A percentile compares a stretch with the other conserved stretches of the same genome.
Conservation (phyloP, 2,888 invertebrate genomes). For the Sepiola atlantica region DNA sequence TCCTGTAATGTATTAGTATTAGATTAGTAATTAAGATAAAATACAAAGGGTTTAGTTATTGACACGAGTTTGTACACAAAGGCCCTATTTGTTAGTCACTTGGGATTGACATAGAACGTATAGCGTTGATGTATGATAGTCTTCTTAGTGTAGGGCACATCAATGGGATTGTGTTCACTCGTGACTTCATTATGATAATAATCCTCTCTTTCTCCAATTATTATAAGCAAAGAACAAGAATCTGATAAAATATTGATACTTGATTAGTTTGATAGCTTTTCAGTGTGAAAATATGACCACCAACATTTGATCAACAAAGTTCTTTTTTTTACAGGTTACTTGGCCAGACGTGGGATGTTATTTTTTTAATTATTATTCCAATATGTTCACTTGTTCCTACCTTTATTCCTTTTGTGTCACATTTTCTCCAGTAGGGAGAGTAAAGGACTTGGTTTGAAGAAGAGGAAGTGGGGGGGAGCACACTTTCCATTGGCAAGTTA, state of each 20-base stretch:
- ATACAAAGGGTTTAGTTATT: neutral
- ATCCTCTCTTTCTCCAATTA: no score
- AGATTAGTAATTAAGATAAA: neutral
- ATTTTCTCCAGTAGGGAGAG: no score
- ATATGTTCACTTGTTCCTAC: no score
- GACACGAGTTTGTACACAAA: neutral
- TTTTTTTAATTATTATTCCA: no score
- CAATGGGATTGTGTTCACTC: neutral
- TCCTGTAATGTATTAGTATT: neutral
- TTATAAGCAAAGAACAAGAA: neutral
- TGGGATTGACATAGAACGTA: neutral
- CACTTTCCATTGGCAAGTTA: no score
- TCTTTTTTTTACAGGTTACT: neutral
- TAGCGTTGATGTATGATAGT: neutral
- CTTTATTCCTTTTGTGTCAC: no score
- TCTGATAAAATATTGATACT: neutral
- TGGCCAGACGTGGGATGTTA: no score
- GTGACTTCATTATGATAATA: neutral
- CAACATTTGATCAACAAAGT: neutral
- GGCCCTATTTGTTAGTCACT: neutral
- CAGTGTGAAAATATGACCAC: neutral
- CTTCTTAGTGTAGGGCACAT: neutral
- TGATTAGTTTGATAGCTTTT: slow-evolving; percentile 36
- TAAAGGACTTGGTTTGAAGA: no score
- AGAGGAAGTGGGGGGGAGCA: no score